Evolutionary conservation across 2,113 vertebrate species (phyloP), one percentile per base, ranked within the genome.

Genomic region (Hylia prasina): DNA sequence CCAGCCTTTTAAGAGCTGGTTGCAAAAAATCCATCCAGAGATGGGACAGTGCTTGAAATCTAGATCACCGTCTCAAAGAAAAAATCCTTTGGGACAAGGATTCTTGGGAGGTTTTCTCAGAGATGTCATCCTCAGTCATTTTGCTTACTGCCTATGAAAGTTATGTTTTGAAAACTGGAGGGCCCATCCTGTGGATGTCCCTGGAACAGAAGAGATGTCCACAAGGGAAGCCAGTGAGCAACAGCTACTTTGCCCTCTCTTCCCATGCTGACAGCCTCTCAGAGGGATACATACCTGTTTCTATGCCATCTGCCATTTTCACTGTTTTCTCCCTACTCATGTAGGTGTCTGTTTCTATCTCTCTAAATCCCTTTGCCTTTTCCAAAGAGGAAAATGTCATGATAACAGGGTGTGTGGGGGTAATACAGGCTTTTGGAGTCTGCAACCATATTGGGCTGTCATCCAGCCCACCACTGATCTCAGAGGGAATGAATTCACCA

Each of bases 401-500:
- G 73, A 56, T 78, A 71, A 96, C 87, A 95, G 86, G 96, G 93
- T 96, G 91, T 63, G 42, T 85, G 79, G 33, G 84, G 84, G 94
- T 94, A 96, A 96, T 82, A 94, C 70, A 96, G 90, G 91, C 89
- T 88, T 96, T 95, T 91, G 93, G 93, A 96, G 83, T 81, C 91
- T 97, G 88, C 89, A 92, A 77, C 78, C 81, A 93, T 93, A 89
- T 96, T 92, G 69, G 87, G 96, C 89, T 96, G 85, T 97, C 95
- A 97, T 97, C 86, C 93, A 97, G 92, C 93, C 90, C 80, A 95
- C 84, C 82, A 92, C 82, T 69, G 76, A 84, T 91, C 92, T 95
- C 87, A 5, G 68, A 97, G 92, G 93, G 94, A 98, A 92, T 96
- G 91, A 97, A 95, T 92, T 78, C 76, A 87, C 97, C 97, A 98